Percentiles rank a stretch among this genome's conserved stretches.
phyloP scores from a whole-genome alignment of 2,888 invertebrate species.

The Anthrax anthrax region DNA sequence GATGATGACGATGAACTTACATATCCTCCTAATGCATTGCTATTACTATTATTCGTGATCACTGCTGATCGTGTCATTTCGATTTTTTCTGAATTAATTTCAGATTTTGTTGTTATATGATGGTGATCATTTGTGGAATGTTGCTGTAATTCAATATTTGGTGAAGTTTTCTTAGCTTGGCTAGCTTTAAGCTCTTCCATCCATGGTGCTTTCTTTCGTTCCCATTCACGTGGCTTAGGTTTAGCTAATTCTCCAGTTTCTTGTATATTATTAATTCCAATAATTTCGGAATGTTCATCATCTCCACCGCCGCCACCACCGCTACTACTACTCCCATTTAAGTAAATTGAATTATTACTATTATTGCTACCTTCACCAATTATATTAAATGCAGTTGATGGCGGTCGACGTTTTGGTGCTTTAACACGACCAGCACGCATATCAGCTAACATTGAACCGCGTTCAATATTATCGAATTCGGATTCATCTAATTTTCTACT shows the following conservation, averaged over 20 bases:
- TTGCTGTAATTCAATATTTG: slow-evolving; percentile 22
- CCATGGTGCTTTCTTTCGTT: slow-evolving; percentile 63
- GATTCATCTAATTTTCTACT: slow-evolving; percentile 24
- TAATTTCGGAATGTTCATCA: slow-evolving; percentile 21
- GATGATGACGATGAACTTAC: not conserved
- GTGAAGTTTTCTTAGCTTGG: slow-evolving; percentile 38
- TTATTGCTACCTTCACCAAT: slow-evolving; percentile 28
- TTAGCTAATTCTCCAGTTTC: slow-evolving; percentile 37
- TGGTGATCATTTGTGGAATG: not conserved
- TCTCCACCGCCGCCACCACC: slow-evolving; percentile 23
- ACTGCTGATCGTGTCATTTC: slow-evolving; percentile 2
- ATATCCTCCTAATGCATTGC: not conserved
- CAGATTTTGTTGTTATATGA: not conserved
- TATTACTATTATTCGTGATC: slow-evolving; percentile 5
- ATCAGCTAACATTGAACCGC: slow-evolving; percentile 46
- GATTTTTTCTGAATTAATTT: not conserved
- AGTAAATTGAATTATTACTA: slow-evolving; percentile 23
- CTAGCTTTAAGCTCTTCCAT: slow-evolving; percentile 67
- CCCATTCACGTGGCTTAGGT: slow-evolving; percentile 54
- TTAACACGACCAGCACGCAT: slow-evolving; percentile 44
- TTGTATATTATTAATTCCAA: not conserved
- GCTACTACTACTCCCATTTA: slow-evolving; percentile 22
- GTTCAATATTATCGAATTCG: slow-evolving; percentile 52
- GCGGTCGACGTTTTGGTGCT: slow-evolving; percentile 46
- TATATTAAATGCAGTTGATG: slow-evolving; percentile 37